Percentiles rank a stretch among this genome's conserved stretches.
phyloP scores from a whole-genome alignment of 2,113 vertebrate species.

The Columbina picui region DNA sequence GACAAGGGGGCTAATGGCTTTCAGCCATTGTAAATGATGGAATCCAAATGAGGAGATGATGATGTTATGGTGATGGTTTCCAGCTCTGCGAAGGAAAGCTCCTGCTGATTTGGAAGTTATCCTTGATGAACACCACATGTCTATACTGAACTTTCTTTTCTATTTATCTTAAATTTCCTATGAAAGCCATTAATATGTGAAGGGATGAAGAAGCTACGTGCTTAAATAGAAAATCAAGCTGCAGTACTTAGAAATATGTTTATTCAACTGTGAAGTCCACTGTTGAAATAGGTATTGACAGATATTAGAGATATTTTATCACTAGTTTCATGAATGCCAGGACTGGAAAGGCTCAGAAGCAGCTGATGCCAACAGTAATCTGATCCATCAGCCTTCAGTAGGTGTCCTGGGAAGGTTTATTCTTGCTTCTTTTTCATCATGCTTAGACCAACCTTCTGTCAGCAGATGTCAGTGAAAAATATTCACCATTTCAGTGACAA shows the following conservation, averaged over 20 bases:
- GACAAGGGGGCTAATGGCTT: neutral
- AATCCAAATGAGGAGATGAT: neutral
- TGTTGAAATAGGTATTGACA: slow-evolving; percentile 8
- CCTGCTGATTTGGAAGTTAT: slow-evolving; percentile 23
- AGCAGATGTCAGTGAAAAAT: slow-evolving; percentile 14
- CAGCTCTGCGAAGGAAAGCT: neutral
- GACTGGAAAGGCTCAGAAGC: neutral
- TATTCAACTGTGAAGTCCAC: slow-evolving; percentile 52
- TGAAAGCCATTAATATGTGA: slow-evolving; percentile 1
- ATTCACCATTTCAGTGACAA: neutral
- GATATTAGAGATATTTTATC: neutral
- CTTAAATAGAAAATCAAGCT: slow-evolving; percentile 62
- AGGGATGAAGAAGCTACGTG: slow-evolving; percentile 53
- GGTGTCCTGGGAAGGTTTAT: neutral
- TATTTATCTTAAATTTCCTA: slow-evolving; percentile 49
- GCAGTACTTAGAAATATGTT: slow-evolving; percentile 48
- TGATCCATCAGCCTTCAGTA: neutral
- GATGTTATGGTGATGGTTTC: neutral
- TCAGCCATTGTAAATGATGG: neutral
- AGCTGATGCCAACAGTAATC: slow-evolving; percentile 21
- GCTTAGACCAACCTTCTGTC: neutral
- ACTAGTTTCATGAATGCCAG: neutral
- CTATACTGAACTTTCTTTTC: neutral
- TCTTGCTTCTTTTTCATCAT: neutral
- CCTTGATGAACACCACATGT: slow-evolving; percentile 15